These are phyloP conservation scores for Chinchilla lanigera DNA, from an alignment of 2,113 vertebrate genomes.

Conservation along the genomic window DNA sequence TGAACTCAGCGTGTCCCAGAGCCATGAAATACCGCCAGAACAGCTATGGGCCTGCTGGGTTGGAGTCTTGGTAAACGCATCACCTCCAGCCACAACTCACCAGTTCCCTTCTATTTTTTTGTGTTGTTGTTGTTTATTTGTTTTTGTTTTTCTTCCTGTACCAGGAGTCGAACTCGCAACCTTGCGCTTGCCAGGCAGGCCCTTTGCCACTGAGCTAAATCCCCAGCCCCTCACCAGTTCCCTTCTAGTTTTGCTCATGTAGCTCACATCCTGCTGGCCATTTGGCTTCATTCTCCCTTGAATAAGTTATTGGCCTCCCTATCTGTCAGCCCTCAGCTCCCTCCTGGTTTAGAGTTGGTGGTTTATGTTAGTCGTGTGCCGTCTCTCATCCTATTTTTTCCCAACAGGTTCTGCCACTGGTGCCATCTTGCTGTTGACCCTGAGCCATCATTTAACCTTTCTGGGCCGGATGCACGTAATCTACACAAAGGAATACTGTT, in stretches of 20 bases:
- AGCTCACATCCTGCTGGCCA: not conserved
- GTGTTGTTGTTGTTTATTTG: too few species aligned
- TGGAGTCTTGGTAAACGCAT: not conserved
- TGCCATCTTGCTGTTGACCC: not conserved
- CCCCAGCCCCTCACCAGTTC: too few species aligned
- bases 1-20: slow-evolving; percentile 7
- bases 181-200: too few species aligned
- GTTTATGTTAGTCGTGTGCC: not conserved
- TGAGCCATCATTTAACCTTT: not conserved
- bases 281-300: not conserved
- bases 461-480: slow-evolving; percentile 24
- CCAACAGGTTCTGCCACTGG: not conserved
- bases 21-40: not conserved
- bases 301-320: not conserved
- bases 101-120: too few species aligned
- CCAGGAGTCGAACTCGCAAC: too few species aligned
- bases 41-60: not conserved
- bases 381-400: not conserved
- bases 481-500: not conserved
- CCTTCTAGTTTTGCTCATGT: not conserved
- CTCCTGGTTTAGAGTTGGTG: slow-evolving; percentile 1
- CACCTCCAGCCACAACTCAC: not conserved
- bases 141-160: too few species aligned
- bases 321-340: not conserved
- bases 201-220: too few species aligned